Conservation (phyloP, 1,140 invertebrate species). For the Drosophila kohkoa region DNA sequence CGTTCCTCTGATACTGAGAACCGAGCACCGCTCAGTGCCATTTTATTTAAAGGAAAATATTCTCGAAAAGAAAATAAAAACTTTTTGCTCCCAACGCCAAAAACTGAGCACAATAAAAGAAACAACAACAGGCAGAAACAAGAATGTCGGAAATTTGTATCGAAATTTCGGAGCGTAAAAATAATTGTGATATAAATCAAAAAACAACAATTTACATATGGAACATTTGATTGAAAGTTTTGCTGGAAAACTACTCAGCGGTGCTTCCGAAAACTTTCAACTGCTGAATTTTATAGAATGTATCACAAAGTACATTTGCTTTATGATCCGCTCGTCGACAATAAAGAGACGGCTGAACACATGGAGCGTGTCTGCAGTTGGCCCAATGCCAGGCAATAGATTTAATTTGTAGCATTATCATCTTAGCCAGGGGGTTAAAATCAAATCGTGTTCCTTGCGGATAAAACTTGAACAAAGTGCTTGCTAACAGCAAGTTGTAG, state of each 20-base stretch:
- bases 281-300: constrained; percentile 40
- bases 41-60: constrained; percentile 67
- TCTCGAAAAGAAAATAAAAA: constrained; percentile 65
- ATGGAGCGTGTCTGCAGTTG: constrained; percentile 30
- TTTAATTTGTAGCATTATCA: constrained; percentile 1
- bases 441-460: background rate
- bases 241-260: constrained; percentile 37
- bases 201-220: constrained; percentile 25
- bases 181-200: constrained; percentile 68
- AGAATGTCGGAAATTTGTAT: constrained; percentile 22
- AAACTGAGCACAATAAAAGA: background rate
- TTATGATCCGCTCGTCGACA: constrained; percentile 22
- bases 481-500: too few species aligned
- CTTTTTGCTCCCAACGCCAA: constrained; percentile 10
- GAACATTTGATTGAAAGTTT: constrained; percentile 13
- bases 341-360: background rate
- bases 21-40: constrained; percentile 48
- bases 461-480: background rate
- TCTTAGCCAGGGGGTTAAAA: background rate
- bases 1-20: constrained; percentile 67
- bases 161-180: constrained; percentile 49
- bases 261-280: constrained; percentile 42
- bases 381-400: constrained; percentile 29
- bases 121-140: constrained; percentile 18
- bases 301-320: background rate